These are phyloP conservation scores for Patella pellucida DNA, from an alignment of 2,888 invertebrate genomes.

Conservation along the genomic window DNA sequence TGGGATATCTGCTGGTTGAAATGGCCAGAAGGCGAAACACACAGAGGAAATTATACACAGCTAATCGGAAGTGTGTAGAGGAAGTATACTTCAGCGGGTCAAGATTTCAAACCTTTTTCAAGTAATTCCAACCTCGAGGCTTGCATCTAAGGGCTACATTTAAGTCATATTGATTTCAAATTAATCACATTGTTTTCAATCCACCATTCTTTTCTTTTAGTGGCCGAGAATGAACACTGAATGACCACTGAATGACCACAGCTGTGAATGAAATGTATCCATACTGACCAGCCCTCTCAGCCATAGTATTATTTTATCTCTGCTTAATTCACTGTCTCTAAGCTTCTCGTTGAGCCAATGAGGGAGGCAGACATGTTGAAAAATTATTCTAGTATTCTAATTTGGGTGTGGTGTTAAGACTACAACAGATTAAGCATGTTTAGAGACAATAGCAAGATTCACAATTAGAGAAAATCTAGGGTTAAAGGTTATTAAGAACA, in stretches of 20 bases:
- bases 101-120: background rate
- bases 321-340: conserved; percentile 5
- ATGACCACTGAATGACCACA: conserved; percentile 9
- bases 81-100: conserved; percentile 10
- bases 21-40: background rate
- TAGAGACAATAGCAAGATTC: background rate
- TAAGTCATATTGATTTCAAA: conserved; percentile 36
- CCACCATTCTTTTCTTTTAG: conserved; percentile 21
- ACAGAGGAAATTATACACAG: conserved; percentile 4
- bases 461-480: background rate
- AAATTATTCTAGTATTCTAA: conserved; percentile 2
- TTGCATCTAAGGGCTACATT: background rate
- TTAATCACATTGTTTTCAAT: conserved; percentile 39
- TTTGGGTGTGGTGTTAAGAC: conserved; percentile 5
- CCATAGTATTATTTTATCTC: conserved; percentile 1
- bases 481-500: conserved; percentile 7
- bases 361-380: background rate
- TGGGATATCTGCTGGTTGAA: background rate
- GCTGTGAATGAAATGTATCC: conserved; percentile 9
- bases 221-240: background rate
- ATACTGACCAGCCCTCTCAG: background rate
- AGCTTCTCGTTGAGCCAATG: background rate
- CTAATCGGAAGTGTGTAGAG: conserved; percentile 7
- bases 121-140: conserved; percentile 3
- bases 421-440: conserved; percentile 4